Percentiles rank a stretch among this genome's conserved stretches.
phyloP scores from a whole-genome alignment of 2,888 invertebrate species.

The Hyles lineata region DNA sequence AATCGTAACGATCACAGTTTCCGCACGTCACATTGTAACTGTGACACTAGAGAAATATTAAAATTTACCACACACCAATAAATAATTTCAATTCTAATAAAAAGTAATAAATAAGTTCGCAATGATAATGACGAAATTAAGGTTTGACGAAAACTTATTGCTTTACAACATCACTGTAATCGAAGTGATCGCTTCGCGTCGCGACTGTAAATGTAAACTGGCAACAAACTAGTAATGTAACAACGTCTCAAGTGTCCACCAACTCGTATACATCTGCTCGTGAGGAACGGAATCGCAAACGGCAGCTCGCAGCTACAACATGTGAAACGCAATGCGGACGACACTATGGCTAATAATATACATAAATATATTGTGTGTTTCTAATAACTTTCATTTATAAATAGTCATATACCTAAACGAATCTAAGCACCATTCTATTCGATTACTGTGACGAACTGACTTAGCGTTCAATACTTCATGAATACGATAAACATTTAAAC shows the following conservation, averaged over 20 bases:
- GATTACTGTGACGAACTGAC: conserved; percentile 79
- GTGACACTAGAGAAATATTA: conserved; percentile 71
- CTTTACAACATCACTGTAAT: conserved; percentile 57
- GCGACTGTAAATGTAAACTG: conserved; percentile 49
- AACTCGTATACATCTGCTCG: conserved; percentile 54
- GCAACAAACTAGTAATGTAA: conserved; percentile 55
- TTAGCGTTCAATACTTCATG: conserved; percentile 78
- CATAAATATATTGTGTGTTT: conserved; percentile 62
- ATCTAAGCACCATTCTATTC: conserved; percentile 85
- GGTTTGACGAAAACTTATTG: conserved; percentile 56
- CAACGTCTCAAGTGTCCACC: conserved; percentile 37
- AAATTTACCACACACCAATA: conserved; percentile 81
- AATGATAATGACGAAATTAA: conserved; percentile 53
- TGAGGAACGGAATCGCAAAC: conserved; percentile 43
- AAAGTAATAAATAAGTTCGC: conserved; percentile 71
- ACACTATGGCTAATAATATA: conserved; percentile 66
- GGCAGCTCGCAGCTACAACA: conserved; percentile 39
- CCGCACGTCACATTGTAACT: conserved; percentile 52
- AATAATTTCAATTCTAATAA: conserved; percentile 76
- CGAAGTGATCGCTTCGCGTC: conserved; percentile 52
- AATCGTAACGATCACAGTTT: conserved; percentile 68
- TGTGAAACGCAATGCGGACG: conserved; percentile 50
- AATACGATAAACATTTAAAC: conserved; percentile 72
- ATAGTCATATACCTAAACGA: conserved; percentile 74
- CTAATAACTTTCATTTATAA: conserved; percentile 68